Evolutionary conservation across 2,113 vertebrate genomes (phyloP).

Genomic region (Isurus oxyrinchus): DNA sequence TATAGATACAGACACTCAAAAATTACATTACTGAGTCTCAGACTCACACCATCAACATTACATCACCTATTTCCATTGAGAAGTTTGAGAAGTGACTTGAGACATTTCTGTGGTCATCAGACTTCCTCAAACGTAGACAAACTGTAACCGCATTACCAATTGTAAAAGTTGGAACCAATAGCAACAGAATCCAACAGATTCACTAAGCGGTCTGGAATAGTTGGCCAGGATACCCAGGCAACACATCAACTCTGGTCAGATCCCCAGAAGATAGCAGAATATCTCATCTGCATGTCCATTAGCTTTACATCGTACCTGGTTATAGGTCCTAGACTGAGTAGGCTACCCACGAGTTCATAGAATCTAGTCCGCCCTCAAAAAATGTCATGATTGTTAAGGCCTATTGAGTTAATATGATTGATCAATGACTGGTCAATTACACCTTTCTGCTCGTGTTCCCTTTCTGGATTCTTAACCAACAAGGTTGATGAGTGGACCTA

Average conservation of each 20-base stretch:
- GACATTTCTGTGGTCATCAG: not conserved
- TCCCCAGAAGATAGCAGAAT: no score
- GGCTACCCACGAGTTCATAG: not conserved
- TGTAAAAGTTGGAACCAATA: not conserved
- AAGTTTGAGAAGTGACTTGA: not conserved
- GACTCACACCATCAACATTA: not conserved
- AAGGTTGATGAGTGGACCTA: not conserved
- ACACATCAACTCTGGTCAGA: not conserved
- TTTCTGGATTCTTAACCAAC: not conserved
- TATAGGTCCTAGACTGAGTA: not conserved
- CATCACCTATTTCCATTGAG: not conserved
- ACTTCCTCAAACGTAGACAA: not conserved
- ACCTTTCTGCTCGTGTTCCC: not conserved
- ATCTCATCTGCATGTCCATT: not conserved
- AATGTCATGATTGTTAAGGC: not conserved
- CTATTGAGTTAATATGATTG: not conserved
- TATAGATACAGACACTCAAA: no score
- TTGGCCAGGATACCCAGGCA: not conserved
- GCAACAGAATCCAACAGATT: not conserved
- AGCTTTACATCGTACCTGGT: not conserved
- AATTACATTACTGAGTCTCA: not conserved
- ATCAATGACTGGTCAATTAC: not conserved
- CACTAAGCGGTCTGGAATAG: not conserved
- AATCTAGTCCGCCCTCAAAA: not conserved
- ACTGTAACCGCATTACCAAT: not conserved